phyloP scores from a whole-genome alignment of 1,140 invertebrate species.

The Macrotrachela quadricornifera region DNA sequence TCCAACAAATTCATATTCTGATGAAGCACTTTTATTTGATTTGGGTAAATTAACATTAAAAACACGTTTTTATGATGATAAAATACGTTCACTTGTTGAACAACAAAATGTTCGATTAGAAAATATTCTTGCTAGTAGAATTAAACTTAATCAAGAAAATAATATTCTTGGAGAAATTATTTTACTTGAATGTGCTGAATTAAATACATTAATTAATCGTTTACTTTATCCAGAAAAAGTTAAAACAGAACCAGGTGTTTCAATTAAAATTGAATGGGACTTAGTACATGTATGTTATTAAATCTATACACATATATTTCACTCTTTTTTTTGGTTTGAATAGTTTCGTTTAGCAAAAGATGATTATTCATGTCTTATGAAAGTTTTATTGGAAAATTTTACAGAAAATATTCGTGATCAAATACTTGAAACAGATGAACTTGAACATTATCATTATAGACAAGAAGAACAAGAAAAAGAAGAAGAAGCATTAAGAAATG shows the following conservation, averaged over 20 bases:
- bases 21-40: background rate
- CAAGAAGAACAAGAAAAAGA: too few relatives aligned
- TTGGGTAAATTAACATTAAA: conserved; percentile 2
- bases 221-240: conserved; percentile 1
- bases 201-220: background rate
- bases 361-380: conserved; percentile 3
- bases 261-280: background rate
- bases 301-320: too few relatives aligned
- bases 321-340: too few relatives aligned
- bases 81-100: conserved; percentile 1
- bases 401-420: too few relatives aligned
- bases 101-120: background rate
- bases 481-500: too few relatives aligned
- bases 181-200: conserved; percentile 2
- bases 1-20: background rate
- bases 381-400: background rate
- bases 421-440: too few relatives aligned
- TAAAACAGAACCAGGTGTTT: background rate
- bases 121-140: background rate
- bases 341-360: background rate
- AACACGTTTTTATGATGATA: background rate
- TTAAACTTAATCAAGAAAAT: background rate
- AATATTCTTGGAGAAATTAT: background rate
- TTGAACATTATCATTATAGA: too few relatives aligned
- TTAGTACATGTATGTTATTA: background rate